phyloP scores from a whole-genome alignment of 35 echinoderm and acorn worm species.

The Diadema setosum region DNA sequence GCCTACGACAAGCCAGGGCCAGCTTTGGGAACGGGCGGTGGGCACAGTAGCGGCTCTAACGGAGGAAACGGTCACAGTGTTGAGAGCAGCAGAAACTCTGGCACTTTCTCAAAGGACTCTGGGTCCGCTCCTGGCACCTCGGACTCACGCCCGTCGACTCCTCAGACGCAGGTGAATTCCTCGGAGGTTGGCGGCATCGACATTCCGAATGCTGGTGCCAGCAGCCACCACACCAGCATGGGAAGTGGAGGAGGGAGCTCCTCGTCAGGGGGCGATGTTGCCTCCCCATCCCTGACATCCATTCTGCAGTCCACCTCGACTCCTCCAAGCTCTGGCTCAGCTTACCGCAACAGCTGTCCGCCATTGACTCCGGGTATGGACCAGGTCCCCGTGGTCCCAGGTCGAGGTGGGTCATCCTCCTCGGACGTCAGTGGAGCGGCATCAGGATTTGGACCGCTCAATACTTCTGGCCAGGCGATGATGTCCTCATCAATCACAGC shows the following conservation, averaged over 20 bases:
- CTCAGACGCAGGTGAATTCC: background rate
- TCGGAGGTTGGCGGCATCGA: background rate
- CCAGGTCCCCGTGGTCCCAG: background rate
- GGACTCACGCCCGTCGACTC: background rate
- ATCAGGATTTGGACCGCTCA: too few relatives aligned
- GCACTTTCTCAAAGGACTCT: too few relatives aligned
- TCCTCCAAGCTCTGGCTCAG: background rate
- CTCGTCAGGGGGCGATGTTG: background rate
- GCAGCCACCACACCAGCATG: background rate
- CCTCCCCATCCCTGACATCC: background rate
- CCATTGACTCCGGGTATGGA: background rate
- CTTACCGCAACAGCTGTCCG: background rate
- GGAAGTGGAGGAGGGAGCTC: background rate
- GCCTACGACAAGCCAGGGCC: background rate
- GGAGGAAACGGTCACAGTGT: background rate
- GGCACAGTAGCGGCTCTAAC: background rate
- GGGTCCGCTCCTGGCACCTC: too few relatives aligned
- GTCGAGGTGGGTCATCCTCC: background rate
- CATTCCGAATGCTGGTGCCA: background rate
- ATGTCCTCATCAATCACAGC: too few relatives aligned
- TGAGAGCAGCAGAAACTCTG: too few relatives aligned
- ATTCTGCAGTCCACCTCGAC: background rate
- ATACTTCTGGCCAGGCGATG: too few relatives aligned
- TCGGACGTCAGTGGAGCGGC: background rate
- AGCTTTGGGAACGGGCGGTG: background rate